Evolutionary conservation across 2,113 vertebrate genomes (phyloP), one percentile per base, ranked within the genome.

Genomic region (Hassar affinis): DNA sequence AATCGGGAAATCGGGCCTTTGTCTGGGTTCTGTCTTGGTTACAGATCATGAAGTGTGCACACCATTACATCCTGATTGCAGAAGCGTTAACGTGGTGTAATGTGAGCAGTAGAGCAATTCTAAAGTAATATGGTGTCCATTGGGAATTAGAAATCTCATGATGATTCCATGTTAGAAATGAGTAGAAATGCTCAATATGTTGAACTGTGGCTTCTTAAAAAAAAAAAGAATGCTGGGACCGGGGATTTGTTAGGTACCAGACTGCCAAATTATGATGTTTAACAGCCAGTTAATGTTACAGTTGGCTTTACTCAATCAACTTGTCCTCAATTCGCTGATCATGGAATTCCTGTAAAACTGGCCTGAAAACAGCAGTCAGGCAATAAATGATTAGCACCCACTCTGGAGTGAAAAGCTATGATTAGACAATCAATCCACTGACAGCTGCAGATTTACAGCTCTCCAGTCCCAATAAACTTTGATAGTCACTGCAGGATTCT

Each of bases 301-400:
- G 17, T 80, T 64, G 35, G 38, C 17, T 49, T 15, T 47, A 35
- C 18, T 59, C 18, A 42, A 20, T 69, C 57, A 27, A 59, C 52
- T 52, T 22, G 77, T 71, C 11, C 66, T 74, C 25, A 27, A 77
- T 79, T 68, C 54, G 52, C 52, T 47, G n/a, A 85, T 66, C 64
- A 68, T 7, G 25, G 18, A 20, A 56, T 11, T 74, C 59, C 18
- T 78, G 80, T 30, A 77, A 59, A 79, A 84, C 68, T 45, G 14
- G 59, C 57, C 76, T 69, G 76, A 59, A 82, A 82, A 84, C 57
- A 61, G 84, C 83, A 85, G 80, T 79, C 83, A 86, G 80, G 35
- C 33, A 76, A 79, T 86, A 87, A 89, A 89, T 59, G 83, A 87
- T 89, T 89, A 89, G 80, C 79, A 62, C 71, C 11, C 56, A 54